These are phyloP conservation scores for Orchestia grillus DNA, from an alignment of 1,140 invertebrate species.

Conservation along the genomic window DNA sequence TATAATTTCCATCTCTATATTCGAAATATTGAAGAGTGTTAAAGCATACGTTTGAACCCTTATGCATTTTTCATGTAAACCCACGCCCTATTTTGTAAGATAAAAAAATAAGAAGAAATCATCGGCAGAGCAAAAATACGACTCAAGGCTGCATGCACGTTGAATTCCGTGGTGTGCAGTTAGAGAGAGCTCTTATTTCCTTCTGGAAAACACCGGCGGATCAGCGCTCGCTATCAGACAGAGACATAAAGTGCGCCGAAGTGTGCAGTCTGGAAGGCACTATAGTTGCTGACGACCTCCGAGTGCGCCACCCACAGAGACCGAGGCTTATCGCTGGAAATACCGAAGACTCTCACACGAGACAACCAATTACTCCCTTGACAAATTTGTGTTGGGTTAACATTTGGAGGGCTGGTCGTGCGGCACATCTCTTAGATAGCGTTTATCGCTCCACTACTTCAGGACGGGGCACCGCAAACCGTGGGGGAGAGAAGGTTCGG, in stretches of 20 bases:
- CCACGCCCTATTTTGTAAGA: background rate
- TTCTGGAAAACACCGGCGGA: background rate
- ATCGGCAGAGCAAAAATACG: background rate
- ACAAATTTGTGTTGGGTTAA: slow-evolving; percentile 54
- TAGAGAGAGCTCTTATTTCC: background rate
- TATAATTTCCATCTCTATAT: background rate
- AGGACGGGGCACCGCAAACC: background rate
- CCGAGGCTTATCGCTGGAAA: slow-evolving; percentile 27
- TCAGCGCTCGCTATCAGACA: background rate
- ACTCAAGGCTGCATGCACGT: background rate
- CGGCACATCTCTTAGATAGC: slow-evolving; percentile 37
- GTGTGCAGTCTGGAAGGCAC: background rate
- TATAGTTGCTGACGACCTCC: background rate
- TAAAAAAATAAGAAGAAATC: background rate
- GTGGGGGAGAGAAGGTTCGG: background rate
- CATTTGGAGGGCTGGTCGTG: slow-evolving; percentile 44
- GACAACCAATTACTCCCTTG: slow-evolving; percentile 52
- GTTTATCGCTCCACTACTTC: background rate
- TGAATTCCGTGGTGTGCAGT: background rate
- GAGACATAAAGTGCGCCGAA: background rate
- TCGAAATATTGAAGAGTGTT: background rate
- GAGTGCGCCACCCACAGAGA: slow-evolving; percentile 29
- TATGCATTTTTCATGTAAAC: background rate
- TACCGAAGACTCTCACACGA: slow-evolving; percentile 40
- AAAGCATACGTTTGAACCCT: background rate